Base-by-base conservation (phyloP, 1,140 invertebrate species). In the Megathymus violae region DNA sequence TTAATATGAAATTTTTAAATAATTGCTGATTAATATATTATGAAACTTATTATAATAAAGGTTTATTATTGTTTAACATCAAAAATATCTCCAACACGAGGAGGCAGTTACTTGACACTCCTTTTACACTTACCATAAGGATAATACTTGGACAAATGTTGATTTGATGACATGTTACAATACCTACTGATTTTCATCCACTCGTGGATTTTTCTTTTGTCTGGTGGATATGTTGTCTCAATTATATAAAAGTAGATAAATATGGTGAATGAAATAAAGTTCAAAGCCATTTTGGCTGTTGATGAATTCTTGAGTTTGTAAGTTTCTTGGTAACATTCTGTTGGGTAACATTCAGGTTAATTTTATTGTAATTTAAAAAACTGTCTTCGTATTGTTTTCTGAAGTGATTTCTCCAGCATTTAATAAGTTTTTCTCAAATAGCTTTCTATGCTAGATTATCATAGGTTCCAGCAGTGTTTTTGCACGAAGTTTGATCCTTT, bases 151-250 rank as follows among this genome's bases (percentile, higher is more conserved):
- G 56, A 70, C 51, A 67, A 63, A 76, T 65, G 78, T 63, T 73
- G 75, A 61, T 71, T 74, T 78, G 64, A 69, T 5, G 40, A 56
- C 31, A 44, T 44, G 60, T 74, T 58, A 34, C 16, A 43, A 70
- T 78, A 82, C 73, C 76, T 74, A 82, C 70, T 63, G 43, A 54
- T 69, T 73, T 69, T 75, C 64, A 85, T 85, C 78, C 78, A 34
- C 34, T 81, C 78, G 71, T 85, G 78, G 80, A 85, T 79, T 67
- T 85, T 69, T 81, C 70, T 46, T 17, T 7, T n/a, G 14, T n/a
- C 13, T 16, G 0, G 13, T 34, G 13, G 4, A 31, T 7, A 31
- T 9, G 1, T 31, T 4, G 27, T 3, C 22, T 31, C 9, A 4
- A 4, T 9, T 7, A 7, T 31, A 4, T 9, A 31, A 9, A 7